Evolutionary conservation across 2,888 invertebrate species (phyloP).

Genomic region (Scaptomyza caliginosa): DNA sequence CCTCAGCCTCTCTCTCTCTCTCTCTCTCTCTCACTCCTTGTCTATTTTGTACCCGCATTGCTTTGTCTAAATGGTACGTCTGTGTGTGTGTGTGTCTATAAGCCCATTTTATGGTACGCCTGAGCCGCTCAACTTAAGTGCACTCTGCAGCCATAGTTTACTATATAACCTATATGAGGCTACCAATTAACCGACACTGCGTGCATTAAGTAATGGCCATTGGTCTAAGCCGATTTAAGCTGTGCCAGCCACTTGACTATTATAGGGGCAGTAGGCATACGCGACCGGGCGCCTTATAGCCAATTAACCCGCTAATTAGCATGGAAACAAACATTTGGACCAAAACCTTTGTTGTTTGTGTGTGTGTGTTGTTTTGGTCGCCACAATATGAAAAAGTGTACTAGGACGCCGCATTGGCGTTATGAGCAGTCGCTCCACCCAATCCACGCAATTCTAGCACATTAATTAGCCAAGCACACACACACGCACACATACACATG

Average conservation of each 20-base stretch:
- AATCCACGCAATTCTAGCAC: constrained; percentile 56
- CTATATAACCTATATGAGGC: neutral
- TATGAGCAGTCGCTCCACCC: constrained; percentile 25
- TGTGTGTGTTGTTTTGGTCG: neutral
- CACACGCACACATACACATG: constrained; percentile 11
- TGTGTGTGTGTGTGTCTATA: too few species aligned
- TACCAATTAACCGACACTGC: constrained; percentile 53
- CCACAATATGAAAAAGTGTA: constrained; percentile 52
- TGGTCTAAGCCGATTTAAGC: constrained; percentile 52
- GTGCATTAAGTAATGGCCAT: constrained; percentile 35
- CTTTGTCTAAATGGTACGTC: constrained; percentile 1
- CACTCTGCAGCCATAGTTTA: constrained; percentile 56
- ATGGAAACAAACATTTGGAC: constrained; percentile 65
- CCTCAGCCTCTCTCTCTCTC: neutral
- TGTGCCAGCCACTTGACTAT: constrained; percentile 17
- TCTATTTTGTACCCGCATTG: constrained; percentile 2
- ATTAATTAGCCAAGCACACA: constrained; percentile 68
- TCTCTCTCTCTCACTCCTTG: neutral
- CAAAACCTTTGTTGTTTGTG: constrained; percentile 34
- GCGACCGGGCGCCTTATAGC: constrained; percentile 55
- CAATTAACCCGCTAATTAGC: constrained; percentile 79
- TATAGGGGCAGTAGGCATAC: constrained; percentile 15
- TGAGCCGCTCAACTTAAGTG: constrained; percentile 62
- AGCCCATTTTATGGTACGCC: constrained; percentile 53
- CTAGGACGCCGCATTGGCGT: constrained; percentile 33